Evolutionary conservation across 2,797 vertebrate genomes (phyloP).

Genomic region (Onychomys torridus): DNA sequence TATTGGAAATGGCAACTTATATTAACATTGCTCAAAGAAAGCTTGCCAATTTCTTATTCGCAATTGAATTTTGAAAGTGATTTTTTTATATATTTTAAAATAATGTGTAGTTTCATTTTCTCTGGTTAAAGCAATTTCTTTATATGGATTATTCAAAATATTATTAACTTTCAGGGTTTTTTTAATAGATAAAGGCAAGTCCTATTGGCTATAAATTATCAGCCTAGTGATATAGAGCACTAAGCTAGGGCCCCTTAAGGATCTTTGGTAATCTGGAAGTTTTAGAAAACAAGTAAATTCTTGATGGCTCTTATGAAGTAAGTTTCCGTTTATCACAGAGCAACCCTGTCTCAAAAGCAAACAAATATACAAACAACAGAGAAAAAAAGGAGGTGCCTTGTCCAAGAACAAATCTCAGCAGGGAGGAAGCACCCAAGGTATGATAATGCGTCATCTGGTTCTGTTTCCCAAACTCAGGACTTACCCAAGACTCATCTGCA

Average conservation of each 20-base stretch:
- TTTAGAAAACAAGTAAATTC: neutral
- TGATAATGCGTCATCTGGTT: neutral
- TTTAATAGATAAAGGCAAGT: slow-evolving; percentile 26
- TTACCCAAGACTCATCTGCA: neutral
- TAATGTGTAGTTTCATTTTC: neutral
- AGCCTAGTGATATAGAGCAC: neutral
- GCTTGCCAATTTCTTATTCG: neutral
- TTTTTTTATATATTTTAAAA: neutral
- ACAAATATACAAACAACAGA: neutral
- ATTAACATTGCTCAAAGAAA: neutral
- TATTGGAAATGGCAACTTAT: neutral
- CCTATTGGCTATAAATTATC: slow-evolving; percentile 24
- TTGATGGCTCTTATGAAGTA: neutral
- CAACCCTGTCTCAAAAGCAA: neutral
- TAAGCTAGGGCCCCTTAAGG: neutral
- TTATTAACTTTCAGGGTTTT: neutral
- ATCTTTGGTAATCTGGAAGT: neutral
- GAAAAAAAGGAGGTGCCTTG: neutral
- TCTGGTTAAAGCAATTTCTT: neutral
- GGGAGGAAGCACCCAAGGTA: neutral
- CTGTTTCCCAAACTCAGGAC: neutral
- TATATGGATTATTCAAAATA: neutral
- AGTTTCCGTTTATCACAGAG: neutral
- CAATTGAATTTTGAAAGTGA: slow-evolving; percentile 7
- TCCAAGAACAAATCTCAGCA: neutral